Evolutionary conservation across 2,797 vertebrate genomes (phyloP), one percentile per base, ranked within the genome.

Genomic region (Tokudaia tokunoshimensis): DNA sequence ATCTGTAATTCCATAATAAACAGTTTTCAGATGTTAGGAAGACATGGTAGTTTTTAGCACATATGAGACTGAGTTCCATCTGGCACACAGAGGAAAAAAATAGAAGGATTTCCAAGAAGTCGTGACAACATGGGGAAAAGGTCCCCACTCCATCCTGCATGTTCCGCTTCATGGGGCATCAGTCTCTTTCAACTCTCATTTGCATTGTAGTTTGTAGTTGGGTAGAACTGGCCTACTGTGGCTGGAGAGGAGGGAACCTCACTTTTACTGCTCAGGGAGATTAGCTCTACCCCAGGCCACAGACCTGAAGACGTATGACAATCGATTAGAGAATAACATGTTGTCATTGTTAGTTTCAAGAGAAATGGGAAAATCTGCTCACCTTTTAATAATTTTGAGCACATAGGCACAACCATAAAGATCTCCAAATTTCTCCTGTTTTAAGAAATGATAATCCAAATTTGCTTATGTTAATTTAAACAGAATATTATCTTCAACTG

Each of bases 401-500:
- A 31, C 22, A 13, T 50, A 80, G 31, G 84, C 61, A 90, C 9
- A 92, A n/a, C 37, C 6, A 47, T 72, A 57, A 47, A 59, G 65
- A 81, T 92, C 92, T 84, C 17, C 65, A 87, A 20, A 2, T 78
- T 81, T 37, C 31, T 57, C 8, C 14, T 81, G 2, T 4, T 89
- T 57, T 72, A 86, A 13, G 11, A 63, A 10, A 87, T 55, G 67
- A 70, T 34, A 76, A 26, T 1, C 3, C 24, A 41, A 85, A 34
- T 86, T 96, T 93, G 31, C 13, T 44, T 11, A 65, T 80, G 37
- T 37, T 91, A 82, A 6, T 74, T 61, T 80, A n/a, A 92, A 80
- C 24, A 72, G 10, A 91, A 41, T 81, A 95, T 82, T 31, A 67
- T 88, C 94, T 91, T 94, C 34, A 67, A 61, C 34, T 94, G 15